Evolutionary conservation across 2,888 invertebrate genomes (phyloP).

Genomic region (Bhutanitis thaidina): DNA sequence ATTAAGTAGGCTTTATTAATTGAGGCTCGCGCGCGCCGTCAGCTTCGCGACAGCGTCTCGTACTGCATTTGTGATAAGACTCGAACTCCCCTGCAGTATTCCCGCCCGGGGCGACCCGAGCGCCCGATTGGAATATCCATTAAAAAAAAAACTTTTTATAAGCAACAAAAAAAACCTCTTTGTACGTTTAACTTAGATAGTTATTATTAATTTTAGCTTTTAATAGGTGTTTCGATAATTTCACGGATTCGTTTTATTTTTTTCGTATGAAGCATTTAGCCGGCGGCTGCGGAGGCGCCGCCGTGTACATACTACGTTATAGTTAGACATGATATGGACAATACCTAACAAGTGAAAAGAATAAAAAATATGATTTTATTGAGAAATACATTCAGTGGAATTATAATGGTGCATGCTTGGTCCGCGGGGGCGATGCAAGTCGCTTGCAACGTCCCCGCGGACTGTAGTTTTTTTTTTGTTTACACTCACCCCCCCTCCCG

Average conservation of each 20-base stretch:
- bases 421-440: constrained; percentile 30
- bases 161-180: constrained; percentile 50
- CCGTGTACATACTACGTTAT: constrained; percentile 71
- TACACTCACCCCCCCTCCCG: constrained; percentile 34
- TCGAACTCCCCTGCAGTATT: constrained; percentile 41
- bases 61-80: constrained; percentile 63
- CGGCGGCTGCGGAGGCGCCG: constrained; percentile 31
- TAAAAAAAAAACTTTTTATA: constrained; percentile 25
- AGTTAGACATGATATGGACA: constrained; percentile 76
- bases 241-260: constrained; percentile 50
- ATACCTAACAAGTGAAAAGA: constrained; percentile 77
- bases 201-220: constrained; percentile 72
- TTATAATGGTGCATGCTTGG: constrained; percentile 61
- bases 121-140: constrained; percentile 30
- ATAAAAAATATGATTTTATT: constrained; percentile 64
- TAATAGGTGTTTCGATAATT: constrained; percentile 76
- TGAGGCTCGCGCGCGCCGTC: constrained; percentile 24
- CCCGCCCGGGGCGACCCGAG: constrained; percentile 31
- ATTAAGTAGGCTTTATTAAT: constrained; percentile 42
- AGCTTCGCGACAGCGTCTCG: constrained; percentile 40
- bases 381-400: constrained; percentile 76
- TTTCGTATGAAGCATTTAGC: constrained; percentile 49
- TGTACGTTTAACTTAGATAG: constrained; percentile 69
- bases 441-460: constrained; percentile 22
- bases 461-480: constrained; percentile 49